Evolutionary conservation across 2,113 vertebrate species (phyloP).

Genomic region (Tragelaphus imberbis): DNA sequence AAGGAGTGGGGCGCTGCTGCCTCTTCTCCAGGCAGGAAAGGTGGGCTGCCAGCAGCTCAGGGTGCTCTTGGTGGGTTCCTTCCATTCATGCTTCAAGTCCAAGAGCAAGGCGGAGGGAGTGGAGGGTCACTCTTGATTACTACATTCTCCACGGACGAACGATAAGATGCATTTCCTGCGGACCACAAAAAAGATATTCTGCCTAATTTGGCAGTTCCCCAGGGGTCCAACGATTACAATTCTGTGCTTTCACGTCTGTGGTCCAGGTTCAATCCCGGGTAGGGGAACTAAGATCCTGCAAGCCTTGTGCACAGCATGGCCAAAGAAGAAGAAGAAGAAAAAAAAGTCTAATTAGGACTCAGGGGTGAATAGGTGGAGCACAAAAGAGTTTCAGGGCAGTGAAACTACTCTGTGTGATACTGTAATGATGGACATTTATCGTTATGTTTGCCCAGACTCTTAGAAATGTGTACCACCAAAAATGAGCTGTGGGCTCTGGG

Average conservation of each 20-base stretch:
- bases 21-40: neutral
- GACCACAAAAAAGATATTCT: neutral
- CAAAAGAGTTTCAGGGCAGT: neutral
- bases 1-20: accelerated
- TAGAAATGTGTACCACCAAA: neutral
- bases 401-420: neutral
- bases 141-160: neutral
- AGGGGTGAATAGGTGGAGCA: neutral
- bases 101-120: neutral
- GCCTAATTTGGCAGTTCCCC: neutral
- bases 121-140: neutral
- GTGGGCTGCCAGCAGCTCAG: accelerated
- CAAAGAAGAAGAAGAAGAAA: neutral
- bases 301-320: neutral
- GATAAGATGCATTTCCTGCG: neutral
- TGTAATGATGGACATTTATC: neutral
- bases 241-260: accelerated
- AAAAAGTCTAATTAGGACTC: neutral
- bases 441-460: neutral
- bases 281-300: neutral
- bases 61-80: neutral
- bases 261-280: neutral
- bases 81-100: neutral
- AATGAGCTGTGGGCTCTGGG: neutral
- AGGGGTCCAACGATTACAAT: neutral